Evolutionary conservation across 2,113 vertebrate species (phyloP).

Genomic region (Ictidomys tridecemlineatus): DNA sequence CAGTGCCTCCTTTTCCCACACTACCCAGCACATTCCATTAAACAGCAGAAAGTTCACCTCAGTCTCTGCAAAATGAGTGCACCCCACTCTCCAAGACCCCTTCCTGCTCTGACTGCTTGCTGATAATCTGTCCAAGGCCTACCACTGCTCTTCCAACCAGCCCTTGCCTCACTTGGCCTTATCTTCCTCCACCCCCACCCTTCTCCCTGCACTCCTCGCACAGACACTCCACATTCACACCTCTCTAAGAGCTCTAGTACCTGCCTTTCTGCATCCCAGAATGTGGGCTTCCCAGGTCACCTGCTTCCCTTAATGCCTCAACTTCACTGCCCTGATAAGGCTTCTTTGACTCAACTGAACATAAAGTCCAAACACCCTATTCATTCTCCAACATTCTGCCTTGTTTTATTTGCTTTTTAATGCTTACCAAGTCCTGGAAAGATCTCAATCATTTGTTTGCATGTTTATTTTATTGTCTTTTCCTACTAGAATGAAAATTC

Average conservation of each 20-base stretch:
- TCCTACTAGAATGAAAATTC: background rate
- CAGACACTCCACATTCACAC: background rate
- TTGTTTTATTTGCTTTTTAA: background rate
- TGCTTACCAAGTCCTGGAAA: background rate
- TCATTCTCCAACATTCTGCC: background rate
- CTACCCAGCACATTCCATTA: background rate
- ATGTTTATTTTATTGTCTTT: background rate
- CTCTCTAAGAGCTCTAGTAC: background rate
- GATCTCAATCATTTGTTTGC: background rate
- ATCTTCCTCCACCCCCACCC: background rate
- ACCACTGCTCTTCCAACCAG: background rate
- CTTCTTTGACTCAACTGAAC: background rate
- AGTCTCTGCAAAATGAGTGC: slow-evolving; percentile 5
- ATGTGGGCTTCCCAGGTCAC: background rate
- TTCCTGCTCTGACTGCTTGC: background rate
- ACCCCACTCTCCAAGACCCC: background rate
- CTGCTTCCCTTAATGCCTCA: background rate
- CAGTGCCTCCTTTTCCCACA: background rate
- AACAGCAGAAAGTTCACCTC: background rate
- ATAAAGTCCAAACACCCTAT: background rate
- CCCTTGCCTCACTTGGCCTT: background rate
- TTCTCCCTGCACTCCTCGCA: background rate
- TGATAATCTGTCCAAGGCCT: background rate
- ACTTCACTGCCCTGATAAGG: background rate
- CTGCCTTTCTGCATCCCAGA: background rate